Conservation (phyloP, 2,797 vertebrate genomes). For the Trichosurus vulpecula region DNA sequence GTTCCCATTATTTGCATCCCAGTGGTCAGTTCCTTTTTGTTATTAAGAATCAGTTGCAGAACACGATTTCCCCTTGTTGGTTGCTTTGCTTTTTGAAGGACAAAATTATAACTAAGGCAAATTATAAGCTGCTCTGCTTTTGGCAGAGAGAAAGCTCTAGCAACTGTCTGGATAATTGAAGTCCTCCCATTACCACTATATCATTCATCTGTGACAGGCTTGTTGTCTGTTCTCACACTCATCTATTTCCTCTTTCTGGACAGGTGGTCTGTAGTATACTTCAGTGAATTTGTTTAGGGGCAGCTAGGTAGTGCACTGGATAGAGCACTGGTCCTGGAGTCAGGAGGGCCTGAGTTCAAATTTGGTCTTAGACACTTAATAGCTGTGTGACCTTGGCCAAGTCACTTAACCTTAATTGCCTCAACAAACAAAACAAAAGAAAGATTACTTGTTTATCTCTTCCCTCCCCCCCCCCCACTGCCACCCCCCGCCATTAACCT, state of each 20-base stretch:
- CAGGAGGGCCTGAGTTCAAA: too few species aligned
- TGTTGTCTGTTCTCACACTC: not conserved
- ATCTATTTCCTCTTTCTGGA: not conserved
- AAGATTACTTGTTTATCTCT: not conserved
- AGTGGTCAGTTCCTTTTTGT: not conserved
- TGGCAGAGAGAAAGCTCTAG: not conserved
- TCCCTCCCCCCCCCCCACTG: too few species aligned
- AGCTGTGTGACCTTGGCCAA: too few species aligned
- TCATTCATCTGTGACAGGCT: not conserved
- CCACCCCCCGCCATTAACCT: too few species aligned
- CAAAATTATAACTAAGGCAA: not conserved
- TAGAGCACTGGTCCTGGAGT: too few species aligned
- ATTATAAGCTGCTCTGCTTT: not conserved
- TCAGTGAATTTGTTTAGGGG: not conserved
- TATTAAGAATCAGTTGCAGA: not conserved
- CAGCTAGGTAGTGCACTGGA: too few species aligned
- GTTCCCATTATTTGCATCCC: not conserved
- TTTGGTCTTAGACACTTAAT: too few species aligned
- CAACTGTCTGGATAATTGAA: not conserved
- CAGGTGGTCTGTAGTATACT: not conserved
- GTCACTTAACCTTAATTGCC: too few species aligned
- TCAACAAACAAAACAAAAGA: too few species aligned
- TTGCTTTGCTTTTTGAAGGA: not conserved
- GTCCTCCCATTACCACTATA: not conserved
- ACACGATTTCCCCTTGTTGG: not conserved